Conservation (phyloP, 2,113 vertebrate genomes). For the Capra hircus region DNA sequence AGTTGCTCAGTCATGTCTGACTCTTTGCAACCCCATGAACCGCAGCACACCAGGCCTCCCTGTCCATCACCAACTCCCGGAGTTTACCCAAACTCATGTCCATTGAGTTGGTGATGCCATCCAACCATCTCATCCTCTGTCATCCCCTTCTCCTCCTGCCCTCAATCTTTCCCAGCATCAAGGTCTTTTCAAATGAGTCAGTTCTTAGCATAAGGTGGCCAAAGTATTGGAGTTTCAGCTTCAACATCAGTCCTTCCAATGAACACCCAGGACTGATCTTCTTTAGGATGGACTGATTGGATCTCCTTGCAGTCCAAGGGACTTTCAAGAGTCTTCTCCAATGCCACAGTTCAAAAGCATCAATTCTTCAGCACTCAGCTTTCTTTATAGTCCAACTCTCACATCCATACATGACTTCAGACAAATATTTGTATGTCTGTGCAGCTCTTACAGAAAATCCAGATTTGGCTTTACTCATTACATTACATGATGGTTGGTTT, state of each 20-base stretch:
- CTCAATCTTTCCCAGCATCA: neutral
- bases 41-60: neutral
- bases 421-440: neutral
- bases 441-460: slow-evolving; percentile 22
- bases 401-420: neutral
- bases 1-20: neutral
- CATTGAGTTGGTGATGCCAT: neutral
- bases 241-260: too few species aligned
- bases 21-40: neutral
- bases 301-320: too few species aligned
- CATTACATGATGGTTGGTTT: slow-evolving; percentile 4
- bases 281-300: too few species aligned
- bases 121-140: neutral
- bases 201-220: neutral
- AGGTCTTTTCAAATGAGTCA: neutral
- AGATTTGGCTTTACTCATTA: slow-evolving; percentile 37
- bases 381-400: neutral
- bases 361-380: neutral
- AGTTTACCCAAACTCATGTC: neutral
- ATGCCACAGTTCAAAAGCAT: neutral
- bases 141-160: neutral
- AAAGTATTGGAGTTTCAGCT: too few species aligned
- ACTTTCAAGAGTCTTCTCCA: neutral
- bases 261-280: too few species aligned
- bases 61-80: neutral